Evolutionary conservation across 2,888 invertebrate species (phyloP).

Genomic region (Shargacucullia verbasci): DNA sequence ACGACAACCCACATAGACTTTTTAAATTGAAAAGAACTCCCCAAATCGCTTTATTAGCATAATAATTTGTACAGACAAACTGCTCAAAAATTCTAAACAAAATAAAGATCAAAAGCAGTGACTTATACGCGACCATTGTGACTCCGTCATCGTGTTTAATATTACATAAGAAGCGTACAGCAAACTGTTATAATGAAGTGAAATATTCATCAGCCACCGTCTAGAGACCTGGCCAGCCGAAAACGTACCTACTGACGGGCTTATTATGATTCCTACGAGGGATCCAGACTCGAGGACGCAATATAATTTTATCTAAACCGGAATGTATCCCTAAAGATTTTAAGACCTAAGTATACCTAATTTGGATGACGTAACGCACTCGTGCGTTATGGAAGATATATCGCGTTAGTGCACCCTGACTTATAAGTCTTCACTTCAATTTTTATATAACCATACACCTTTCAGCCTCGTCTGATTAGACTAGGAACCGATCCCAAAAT

Average conservation of each 20-base stretch:
- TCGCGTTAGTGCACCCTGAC: not conserved
- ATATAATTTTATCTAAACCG: too few species aligned
- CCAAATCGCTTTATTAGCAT: not conserved
- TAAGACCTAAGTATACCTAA: not conserved
- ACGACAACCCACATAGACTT: too few species aligned
- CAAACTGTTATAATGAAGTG: conserved; percentile 85
- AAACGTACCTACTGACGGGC: conserved; percentile 63
- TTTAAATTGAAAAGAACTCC: not conserved
- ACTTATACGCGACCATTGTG: conserved; percentile 35
- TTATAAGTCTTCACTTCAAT: too few species aligned
- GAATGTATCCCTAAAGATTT: not conserved
- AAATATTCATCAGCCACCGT: conserved; percentile 86
- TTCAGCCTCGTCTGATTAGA: too few species aligned
- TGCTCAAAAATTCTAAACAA: conserved; percentile 7
- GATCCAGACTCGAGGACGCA: conserved; percentile 4
- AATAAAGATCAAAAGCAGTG: conserved; percentile 23
- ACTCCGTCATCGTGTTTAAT: conserved; percentile 69
- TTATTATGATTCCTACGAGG: conserved; percentile 60
- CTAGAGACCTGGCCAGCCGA: conserved; percentile 77
- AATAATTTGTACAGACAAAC: not conserved
- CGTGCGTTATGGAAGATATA: not conserved
- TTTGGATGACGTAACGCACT: not conserved
- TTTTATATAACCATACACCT: too few species aligned
- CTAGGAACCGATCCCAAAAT: too few species aligned
- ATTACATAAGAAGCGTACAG: conserved; percentile 71